phyloP scores from a whole-genome alignment of 53 echinoderm and acorn worm species.

The Pentamera pediparva region DNA sequence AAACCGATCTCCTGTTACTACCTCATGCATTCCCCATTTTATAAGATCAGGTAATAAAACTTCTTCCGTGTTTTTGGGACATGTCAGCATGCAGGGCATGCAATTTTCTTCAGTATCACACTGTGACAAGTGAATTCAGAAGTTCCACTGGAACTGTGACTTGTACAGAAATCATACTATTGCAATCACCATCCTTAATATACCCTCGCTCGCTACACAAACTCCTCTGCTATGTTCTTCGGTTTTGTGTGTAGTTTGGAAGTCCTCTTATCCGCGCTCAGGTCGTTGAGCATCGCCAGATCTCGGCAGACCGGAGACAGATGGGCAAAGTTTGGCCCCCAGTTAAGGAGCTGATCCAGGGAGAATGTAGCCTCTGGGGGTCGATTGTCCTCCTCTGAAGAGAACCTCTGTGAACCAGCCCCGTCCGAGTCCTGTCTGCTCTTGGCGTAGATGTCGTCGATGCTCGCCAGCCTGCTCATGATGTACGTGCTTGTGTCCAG shows the following conservation, averaged over 20 bases:
- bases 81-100: too few relatives aligned
- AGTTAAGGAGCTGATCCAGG: conserved; percentile 82
- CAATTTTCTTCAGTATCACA: too few relatives aligned
- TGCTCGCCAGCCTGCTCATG: conserved; percentile 66
- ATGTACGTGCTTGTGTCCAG: conserved; percentile 59
- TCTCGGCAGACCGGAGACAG: conserved; percentile 83
- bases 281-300: conserved; percentile 79
- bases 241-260: background rate
- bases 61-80: too few relatives aligned
- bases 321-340: conserved; percentile 83
- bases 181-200: background rate
- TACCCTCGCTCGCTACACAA: conserved; percentile 3
- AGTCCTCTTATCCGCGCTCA: background rate
- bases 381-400: conserved; percentile 80
- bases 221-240: conserved; percentile 17
- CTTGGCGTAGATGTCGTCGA: conserved; percentile 64
- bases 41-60: too few relatives aligned
- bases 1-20: too few relatives aligned
- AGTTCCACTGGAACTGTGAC: too few relatives aligned
- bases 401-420: conserved; percentile 81
- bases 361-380: conserved; percentile 54
- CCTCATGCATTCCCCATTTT: too few relatives aligned
- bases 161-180: too few relatives aligned
- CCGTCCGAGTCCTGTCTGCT: conserved; percentile 64
- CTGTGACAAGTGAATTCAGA: too few relatives aligned